Evolutionary conservation across 35 echinoderm and acorn worm genomes (phyloP), one percentile per base, ranked within the genome.

Genomic region (Acanthaster planci): DNA sequence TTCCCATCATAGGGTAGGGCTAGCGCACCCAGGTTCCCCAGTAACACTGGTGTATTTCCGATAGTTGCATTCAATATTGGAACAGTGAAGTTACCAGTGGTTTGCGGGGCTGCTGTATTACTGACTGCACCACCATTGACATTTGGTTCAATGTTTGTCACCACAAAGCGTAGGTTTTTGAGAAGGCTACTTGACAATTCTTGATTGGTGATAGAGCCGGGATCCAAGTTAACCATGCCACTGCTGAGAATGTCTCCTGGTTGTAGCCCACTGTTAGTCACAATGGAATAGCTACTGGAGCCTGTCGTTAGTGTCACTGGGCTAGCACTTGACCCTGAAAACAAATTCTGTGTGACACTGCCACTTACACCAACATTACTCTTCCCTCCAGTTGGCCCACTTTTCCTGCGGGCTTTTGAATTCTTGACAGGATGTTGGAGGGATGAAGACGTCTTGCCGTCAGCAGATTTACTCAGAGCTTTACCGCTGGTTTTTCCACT

Each of bases 71-170:
- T 89, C 36, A 95, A 34, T 75, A 95, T 88, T 18, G 93, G 93
- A 68, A 95, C 82, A 14, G 94, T 84, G n/a, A 87, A 52, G 26
- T 76, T 85, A 14, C 72, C 77, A 36, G 54, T 64, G 12, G 84
- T 59, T 37, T 53, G 81, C 34, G 80, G 79, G 19, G 75, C 76
- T 16, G 53, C 54, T 19, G 77, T 34, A 19, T 40, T 77, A n/a
- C 82, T 80, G 27, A 55, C 58, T 35, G 59, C 68, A 8, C 82
- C 87, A 72, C 89, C 87, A 39, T 89, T 97, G 36, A 85, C 90
- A 56, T 47, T 87, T 0, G 88, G 40, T 34, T 97, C 94, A 81
- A 97, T 92, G 83, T 92, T 97, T 64, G 94, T 97, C 80, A 97
- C 94, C 38, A 97, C 94, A 90, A 97, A 89, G 54, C 89, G 78